A percentile compares a stretch with the other conserved stretches of the same genome.
Conservation (phyloP, 2,888 invertebrate genomes). For the Tetheella fluctuosa region DNA sequence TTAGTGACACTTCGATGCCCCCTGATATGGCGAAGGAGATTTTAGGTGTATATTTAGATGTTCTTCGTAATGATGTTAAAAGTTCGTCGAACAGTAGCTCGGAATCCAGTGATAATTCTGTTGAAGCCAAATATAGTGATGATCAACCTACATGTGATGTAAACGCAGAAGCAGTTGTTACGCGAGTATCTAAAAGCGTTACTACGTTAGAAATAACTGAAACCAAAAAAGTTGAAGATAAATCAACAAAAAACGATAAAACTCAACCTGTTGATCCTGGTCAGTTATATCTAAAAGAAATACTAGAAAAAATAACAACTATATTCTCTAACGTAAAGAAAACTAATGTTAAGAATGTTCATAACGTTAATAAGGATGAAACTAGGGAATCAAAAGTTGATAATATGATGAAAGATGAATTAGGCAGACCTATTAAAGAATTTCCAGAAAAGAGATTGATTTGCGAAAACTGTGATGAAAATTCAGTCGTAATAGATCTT, state of each 20-base stretch:
- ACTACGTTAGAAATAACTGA: slow-evolving; percentile 37
- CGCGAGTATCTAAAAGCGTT: slow-evolving; percentile 57
- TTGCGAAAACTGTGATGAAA: slow-evolving; percentile 45
- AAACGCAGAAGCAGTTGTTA: slow-evolving; percentile 55
- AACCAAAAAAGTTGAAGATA: slow-evolving; percentile 22
- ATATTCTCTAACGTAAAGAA: slow-evolving; percentile 53
- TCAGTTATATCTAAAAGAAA: slow-evolving; percentile 58
- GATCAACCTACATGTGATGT: slow-evolving; percentile 50
- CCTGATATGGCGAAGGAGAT: slow-evolving; percentile 64
- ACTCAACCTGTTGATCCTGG: slow-evolving; percentile 46
- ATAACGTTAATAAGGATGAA: slow-evolving; percentile 25
- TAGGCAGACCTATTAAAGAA: slow-evolving; percentile 37
- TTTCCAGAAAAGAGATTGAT: slow-evolving; percentile 40
- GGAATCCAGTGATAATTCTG: slow-evolving; percentile 45
- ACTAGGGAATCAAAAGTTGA: slow-evolving; percentile 24
- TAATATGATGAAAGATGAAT: slow-evolving; percentile 37
- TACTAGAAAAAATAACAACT: slow-evolving; percentile 63
- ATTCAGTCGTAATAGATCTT: slow-evolving; percentile 60
- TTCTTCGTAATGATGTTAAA: slow-evolving; percentile 50
- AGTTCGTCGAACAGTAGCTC: slow-evolving; percentile 42
- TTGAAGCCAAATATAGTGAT: slow-evolving; percentile 18
- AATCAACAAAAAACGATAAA: slow-evolving; percentile 15
- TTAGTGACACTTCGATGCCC: slow-evolving; percentile 60
- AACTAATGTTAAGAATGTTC: slow-evolving; percentile 26
- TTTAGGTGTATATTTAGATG: slow-evolving; percentile 61